Evolutionary conservation across 2,113 vertebrate genomes (phyloP).

Genomic region (Gallinago undulata): DNA sequence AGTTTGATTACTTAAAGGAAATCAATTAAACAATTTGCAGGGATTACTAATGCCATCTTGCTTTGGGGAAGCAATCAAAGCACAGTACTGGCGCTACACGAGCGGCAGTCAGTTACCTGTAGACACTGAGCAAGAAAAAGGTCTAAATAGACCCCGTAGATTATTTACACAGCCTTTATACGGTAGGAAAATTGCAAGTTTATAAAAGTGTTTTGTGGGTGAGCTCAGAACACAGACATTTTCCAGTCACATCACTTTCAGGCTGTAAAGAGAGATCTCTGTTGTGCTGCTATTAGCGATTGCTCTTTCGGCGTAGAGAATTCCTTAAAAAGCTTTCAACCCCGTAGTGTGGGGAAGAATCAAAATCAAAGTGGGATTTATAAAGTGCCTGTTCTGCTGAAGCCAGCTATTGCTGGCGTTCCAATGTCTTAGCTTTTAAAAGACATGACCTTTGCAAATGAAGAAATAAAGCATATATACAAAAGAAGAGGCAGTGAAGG

Average conservation of each 20-base stretch:
- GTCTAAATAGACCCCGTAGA: neutral
- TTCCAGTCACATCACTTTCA: neutral
- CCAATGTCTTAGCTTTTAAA: slow-evolving; percentile 15
- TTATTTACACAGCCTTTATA: neutral
- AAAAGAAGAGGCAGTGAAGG: neutral
- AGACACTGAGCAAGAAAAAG: neutral
- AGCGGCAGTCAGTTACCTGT: neutral
- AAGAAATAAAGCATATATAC: slow-evolving; percentile 33
- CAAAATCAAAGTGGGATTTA: slow-evolving; percentile 3
- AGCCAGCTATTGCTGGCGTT: neutral
- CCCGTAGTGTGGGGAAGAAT: neutral
- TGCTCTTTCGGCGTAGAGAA: neutral
- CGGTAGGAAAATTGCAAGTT: neutral
- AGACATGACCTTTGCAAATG: slow-evolving; percentile 57
- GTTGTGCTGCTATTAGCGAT: neutral
- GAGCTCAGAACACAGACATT: neutral
- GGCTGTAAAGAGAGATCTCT: neutral
- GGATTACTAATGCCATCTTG: neutral
- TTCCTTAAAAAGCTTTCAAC: neutral
- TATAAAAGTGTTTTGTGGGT: neutral
- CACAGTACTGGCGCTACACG: neutral
- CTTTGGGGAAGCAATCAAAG: neutral
- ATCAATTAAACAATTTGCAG: neutral
- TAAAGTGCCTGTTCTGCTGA: neutral
- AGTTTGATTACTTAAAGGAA: neutral